These are phyloP conservation scores for Marcusenius ussheri DNA, from an alignment of 2,113 vertebrate species.

Conservation along the genomic window DNA sequence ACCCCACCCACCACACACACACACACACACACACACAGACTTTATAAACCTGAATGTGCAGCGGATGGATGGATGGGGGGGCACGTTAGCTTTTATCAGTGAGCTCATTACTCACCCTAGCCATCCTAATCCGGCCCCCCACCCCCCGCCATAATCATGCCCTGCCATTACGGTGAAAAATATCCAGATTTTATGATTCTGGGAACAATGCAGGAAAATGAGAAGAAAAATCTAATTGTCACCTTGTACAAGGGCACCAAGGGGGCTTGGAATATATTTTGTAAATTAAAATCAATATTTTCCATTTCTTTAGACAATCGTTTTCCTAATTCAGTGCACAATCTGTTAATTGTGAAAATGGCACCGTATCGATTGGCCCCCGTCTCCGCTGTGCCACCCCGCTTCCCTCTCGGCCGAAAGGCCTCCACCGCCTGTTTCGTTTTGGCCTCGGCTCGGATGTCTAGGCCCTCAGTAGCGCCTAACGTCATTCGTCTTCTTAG, in stretches of 20 bases:
- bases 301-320: conserved; percentile 76
- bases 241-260: conserved; percentile 17
- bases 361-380: conserved; percentile 76
- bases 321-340: conserved; percentile 80
- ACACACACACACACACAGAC: background rate
- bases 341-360: conserved; percentile 88
- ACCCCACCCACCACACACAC: too few species aligned
- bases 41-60: background rate
- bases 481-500: background rate
- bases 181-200: conserved; percentile 24
- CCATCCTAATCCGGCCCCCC: background rate
- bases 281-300: conserved; percentile 91
- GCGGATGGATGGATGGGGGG: background rate
- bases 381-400: conserved; percentile 44
- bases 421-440: too few species aligned
- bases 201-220: conserved; percentile 8
- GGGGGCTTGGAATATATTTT: conserved; percentile 68
- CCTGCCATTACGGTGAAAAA: conserved; percentile 18
- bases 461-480: background rate
- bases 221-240: conserved; percentile 14
- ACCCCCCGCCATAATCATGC: background rate
- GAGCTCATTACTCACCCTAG: background rate
- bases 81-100: background rate
- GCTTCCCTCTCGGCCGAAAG: background rate
- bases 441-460: background rate